Evolutionary conservation across 2,888 invertebrate genomes (phyloP).

Genomic region (Eumacrocentrus americanus): DNA sequence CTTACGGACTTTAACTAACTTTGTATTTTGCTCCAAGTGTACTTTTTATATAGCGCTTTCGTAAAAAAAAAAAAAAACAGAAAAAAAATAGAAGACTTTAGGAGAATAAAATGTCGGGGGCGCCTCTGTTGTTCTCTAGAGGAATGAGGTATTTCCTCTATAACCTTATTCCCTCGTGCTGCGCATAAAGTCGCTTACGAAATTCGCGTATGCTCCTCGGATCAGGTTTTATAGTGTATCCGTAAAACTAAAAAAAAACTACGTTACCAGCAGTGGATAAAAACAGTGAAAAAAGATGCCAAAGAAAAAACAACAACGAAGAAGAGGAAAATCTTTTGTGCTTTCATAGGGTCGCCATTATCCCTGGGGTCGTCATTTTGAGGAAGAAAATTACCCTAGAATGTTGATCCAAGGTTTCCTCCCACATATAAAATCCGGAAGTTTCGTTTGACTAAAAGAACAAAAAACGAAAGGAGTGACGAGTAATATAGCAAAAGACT

Average conservation of each 20-base stretch:
- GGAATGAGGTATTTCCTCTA: slow-evolving; percentile 5
- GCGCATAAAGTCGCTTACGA: slow-evolving; percentile 15
- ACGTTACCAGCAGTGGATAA: slow-evolving; percentile 3
- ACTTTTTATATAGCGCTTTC: background rate
- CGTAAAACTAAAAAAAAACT: slow-evolving; percentile 19
- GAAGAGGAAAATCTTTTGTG: slow-evolving; percentile 8
- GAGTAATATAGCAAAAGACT: slow-evolving; percentile 2
- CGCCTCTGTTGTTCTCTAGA: background rate
- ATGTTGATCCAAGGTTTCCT: background rate
- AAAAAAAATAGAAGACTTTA: slow-evolving; percentile 7
- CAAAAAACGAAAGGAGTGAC: background rate
- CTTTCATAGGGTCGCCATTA: slow-evolving; percentile 4
- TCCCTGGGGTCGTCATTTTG: background rate
- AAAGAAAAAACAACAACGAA: too few relatives aligned
- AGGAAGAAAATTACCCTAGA: background rate
- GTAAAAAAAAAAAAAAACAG: background rate
- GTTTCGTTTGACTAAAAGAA: too few relatives aligned
- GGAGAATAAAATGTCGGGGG: background rate
- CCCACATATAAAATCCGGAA: too few relatives aligned
- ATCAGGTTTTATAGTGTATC: slow-evolving; percentile 24
- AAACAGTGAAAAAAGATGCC: background rate
- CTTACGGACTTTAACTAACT: background rate
- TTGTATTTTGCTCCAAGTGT: background rate
- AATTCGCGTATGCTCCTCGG: slow-evolving; percentile 17
- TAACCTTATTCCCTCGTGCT: slow-evolving; percentile 16